Base-by-base conservation (phyloP, 2,113 vertebrate genomes). In the Rhinichthys klamathensis region DNA sequence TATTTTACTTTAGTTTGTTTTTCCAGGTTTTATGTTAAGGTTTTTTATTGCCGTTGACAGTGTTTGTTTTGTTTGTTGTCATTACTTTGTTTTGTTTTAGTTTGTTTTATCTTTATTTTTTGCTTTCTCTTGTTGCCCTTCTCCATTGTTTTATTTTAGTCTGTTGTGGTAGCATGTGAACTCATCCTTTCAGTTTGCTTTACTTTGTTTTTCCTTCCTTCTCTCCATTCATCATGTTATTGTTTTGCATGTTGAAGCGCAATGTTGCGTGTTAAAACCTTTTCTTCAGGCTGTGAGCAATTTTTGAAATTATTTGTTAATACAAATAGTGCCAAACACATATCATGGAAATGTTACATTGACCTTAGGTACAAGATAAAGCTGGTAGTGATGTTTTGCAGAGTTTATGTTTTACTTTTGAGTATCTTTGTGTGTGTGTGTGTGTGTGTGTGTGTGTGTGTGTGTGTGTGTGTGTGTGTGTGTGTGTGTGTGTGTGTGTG, bases 351-450 rank as follows among this genome's bases (percentile, higher is more conserved):
- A 80, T 38, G n/a, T 63, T 80, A 80, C 58, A 63, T 38, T 46
- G 58, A 63, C 8, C 38, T 30, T 79, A 41, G 23, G 6, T 41
- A 27, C 35, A 41, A 65, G 38, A 30, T 63, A 80, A 80, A 60
- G 11, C 35, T 60, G 12, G 23, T 15, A 7, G 21, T 78, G 23
- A 60, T 21, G 56, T 65, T 58, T 67, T 44, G 65, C n/a, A 2
- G 32, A n/a, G 30, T 38, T n/a, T 7, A 27, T 63, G 38, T 21
- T 80, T 80, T 15, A 41, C 38, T 16, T 63, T 60, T 80, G 51
- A 51, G 15, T 15, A 82, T 81, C 73, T 81, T 69, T 86, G 76
- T 84, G 87, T 54, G 16, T 85, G 83, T 6, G 58, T 84, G 80
- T 60, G 82, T 78, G 32, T 82, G 83, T 76, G 3, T 35, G 32